Evolutionary conservation across 2,113 vertebrate genomes (phyloP), one percentile per base, ranked within the genome.

Genomic region (Zootoca vivipara): DNA sequence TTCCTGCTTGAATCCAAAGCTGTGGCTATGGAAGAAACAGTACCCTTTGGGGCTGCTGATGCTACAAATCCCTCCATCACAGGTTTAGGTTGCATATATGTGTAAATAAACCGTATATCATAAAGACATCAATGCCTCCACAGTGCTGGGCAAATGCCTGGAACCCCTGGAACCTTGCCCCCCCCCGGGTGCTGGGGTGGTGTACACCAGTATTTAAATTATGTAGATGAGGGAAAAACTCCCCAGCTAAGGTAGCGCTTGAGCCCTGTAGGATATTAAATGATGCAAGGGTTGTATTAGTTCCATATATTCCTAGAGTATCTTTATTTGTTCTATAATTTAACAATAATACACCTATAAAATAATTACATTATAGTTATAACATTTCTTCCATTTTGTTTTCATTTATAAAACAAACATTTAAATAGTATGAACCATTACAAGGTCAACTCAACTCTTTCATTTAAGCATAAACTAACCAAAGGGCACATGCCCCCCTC

Each of bases 261-360:
- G 74, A 62, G 18, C 46, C 56, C 42, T 74, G 58, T 18, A 38
- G 58, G 5, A 79, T 18, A 24, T 6, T 9, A 82, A 33, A 85
- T 90, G 84, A 96, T 62, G 58, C 58, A 62, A 62, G 18, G 58
- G 20, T 62, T 62, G 89, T 88, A 78, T 91, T 84, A 72, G 91
- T 95, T 87, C 86, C 88, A 89, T 91, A 93, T 93, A 96, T 95
- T 94, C 94, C 97, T 96, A 96, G 82, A 96, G 94, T 89, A 96
- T 95, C 93, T 97, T 97, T 97, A 97, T 96, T 97, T 96, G 83
- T 92, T 96, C 97, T 97, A 96, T 97, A 97, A 97, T 96, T 97
- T 97, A 97, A 95, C 35, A 88, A 94, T 95, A 97, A 94, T 95
- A 95, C 86, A 96, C 96, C 95, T 96, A 96, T 96, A 96, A 97